Conservation (phyloP, 2,797 vertebrate species). For the Borostomias antarcticus region DNA sequence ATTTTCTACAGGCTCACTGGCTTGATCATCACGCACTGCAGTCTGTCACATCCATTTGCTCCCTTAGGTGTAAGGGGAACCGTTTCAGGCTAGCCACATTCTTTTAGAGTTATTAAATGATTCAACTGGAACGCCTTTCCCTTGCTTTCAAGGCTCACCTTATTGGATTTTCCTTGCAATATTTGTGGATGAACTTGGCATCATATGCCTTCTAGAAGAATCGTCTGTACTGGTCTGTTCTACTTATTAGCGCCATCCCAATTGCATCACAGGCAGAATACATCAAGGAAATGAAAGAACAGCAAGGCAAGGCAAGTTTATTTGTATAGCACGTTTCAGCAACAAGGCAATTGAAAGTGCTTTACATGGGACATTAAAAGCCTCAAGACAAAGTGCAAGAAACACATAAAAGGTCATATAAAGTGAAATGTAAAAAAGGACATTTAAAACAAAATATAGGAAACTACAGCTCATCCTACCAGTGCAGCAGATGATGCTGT, state of each 20-base stretch:
- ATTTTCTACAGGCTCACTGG: not conserved
- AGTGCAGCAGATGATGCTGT: too few species aligned
- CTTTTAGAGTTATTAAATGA: slow-evolving; percentile 21
- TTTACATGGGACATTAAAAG: too few species aligned
- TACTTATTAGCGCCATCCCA: not conserved
- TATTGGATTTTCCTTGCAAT: slow-evolving; percentile 12
- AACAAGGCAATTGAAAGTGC: too few species aligned
- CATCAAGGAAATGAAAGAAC: too few species aligned
- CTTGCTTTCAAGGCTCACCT: slow-evolving; percentile 4
- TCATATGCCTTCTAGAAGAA: not conserved
- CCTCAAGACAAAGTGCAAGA: too few species aligned
- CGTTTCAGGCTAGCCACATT: not conserved
- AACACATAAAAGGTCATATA: too few species aligned
- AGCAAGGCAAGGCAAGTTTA: too few species aligned
- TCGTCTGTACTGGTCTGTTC: not conserved
- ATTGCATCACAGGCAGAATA: not conserved
- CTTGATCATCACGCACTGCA: not conserved
- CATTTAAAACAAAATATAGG: too few species aligned
- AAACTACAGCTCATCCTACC: too few species aligned
- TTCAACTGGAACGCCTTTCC: slow-evolving; percentile 8
- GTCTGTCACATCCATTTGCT: not conserved
- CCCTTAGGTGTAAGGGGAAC: not conserved
- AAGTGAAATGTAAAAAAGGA: too few species aligned
- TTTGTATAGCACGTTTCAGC: too few species aligned
- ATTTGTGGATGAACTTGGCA: not conserved